Conservation (phyloP, 30 jellyfish, hydroid and myxozoan species). For the Clytia hemisphaerica region DNA sequence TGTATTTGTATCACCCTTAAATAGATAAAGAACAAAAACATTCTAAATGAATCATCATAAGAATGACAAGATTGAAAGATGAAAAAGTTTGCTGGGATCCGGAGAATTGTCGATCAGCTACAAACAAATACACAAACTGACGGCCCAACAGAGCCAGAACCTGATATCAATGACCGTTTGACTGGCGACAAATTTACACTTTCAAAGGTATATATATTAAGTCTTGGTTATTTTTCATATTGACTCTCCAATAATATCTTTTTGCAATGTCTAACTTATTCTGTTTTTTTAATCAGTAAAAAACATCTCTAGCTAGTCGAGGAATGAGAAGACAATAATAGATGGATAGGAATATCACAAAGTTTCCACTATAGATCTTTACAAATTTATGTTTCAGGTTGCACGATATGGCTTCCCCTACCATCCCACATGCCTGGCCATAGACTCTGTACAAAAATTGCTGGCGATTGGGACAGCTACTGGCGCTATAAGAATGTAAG, state of each 20-base stretch:
- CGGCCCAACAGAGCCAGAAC: slow-evolving; percentile 12
- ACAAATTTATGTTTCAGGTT: slow-evolving; percentile 49
- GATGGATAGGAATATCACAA: too few species aligned
- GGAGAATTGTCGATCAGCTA: slow-evolving; percentile 12
- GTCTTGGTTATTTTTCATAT: background rate
- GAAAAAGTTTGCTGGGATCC: slow-evolving; percentile 35
- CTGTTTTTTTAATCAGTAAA: background rate
- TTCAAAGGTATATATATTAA: slow-evolving; percentile 38
- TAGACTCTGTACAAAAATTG: slow-evolving; percentile 81
- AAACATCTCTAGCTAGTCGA: too few species aligned
- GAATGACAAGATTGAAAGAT: too few species aligned
- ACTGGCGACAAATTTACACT: slow-evolving; percentile 48
- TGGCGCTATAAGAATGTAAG: slow-evolving; percentile 97
- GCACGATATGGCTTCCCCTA: slow-evolving; percentile 97
- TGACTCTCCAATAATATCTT: background rate
- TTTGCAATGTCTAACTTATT: background rate
- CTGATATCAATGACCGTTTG: slow-evolving; percentile 34
- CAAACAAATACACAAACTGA: slow-evolving; percentile 16
- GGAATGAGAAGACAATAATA: too few species aligned
- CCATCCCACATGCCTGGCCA: slow-evolving; percentile 93
- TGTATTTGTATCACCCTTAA: too few species aligned
- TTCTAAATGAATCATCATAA: too few species aligned
- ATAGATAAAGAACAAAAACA: too few species aligned
- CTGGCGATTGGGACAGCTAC: slow-evolving; percentile 97
- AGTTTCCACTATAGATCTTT: too few species aligned